phyloP scores from a whole-genome alignment of 1,140 invertebrate species.

The Pseudomyrmex concolor region DNA sequence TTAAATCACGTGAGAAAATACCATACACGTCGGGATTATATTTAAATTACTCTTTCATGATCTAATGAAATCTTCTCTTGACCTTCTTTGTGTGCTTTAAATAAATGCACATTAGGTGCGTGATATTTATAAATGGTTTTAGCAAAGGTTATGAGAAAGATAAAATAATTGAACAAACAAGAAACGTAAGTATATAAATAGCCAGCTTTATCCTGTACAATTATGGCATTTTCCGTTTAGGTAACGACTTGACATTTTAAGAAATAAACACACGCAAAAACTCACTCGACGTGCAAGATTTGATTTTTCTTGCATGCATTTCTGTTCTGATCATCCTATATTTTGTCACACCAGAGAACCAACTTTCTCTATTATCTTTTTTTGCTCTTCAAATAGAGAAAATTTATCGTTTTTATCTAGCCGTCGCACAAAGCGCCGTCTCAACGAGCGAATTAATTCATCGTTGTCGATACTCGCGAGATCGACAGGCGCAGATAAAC shows the following conservation, averaged over 20 bases:
- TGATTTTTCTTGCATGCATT: no score
- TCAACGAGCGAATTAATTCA: conserved; percentile 56
- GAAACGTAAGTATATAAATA: background rate
- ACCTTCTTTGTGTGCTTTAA: conserved; percentile 16
- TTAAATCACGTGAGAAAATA: conserved; percentile 5
- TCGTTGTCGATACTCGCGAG: conserved; percentile 49
- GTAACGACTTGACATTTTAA: background rate
- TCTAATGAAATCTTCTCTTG: background rate
- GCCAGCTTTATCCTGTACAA: background rate
- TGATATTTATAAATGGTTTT: conserved; percentile 17
- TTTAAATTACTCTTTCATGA: background rate
- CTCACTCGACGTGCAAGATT: no score
- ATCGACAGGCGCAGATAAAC: conserved; percentile 65
- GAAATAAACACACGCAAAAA: background rate
- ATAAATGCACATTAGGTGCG: background rate
- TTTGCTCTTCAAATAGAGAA: conserved; percentile 19
- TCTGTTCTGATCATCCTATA: no score
- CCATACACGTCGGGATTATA: background rate
- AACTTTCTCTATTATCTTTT: conserved; percentile 22
- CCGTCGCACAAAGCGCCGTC: conserved; percentile 28
- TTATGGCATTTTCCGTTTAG: background rate
- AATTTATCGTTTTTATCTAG: conserved; percentile 50
- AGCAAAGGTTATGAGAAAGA: conserved; percentile 32
- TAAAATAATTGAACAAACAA: conserved; percentile 26
- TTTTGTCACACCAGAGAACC: background rate